Percentiles rank a stretch among this genome's conserved stretches.
Evolutionary conservation across 2,888 invertebrate genomes (phyloP).

Genomic region (Xestia rhomboidea): DNA sequence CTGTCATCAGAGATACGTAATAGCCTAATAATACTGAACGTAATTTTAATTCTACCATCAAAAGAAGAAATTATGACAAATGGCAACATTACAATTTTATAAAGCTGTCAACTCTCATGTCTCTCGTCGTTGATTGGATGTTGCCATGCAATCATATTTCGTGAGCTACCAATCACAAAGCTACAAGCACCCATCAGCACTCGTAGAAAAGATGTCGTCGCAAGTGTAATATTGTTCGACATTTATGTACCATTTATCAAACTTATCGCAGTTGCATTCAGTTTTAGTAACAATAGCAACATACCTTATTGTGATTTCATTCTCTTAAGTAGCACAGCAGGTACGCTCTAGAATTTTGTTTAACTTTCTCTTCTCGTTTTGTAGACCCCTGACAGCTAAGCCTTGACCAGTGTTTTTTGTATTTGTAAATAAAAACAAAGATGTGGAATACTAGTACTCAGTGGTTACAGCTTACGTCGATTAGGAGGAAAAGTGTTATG

Average conservation of each 20-base stretch:
- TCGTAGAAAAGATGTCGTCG: slow-evolving; percentile 87
- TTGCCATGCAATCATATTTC: slow-evolving; percentile 56
- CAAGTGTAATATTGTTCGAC: slow-evolving; percentile 73
- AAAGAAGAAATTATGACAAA: background rate
- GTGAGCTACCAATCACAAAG: slow-evolving; percentile 77
- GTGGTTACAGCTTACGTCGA: slow-evolving; percentile 58
- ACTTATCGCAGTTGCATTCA: slow-evolving; percentile 76
- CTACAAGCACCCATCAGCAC: slow-evolving; percentile 84
- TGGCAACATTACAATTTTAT: slow-evolving; percentile 59
- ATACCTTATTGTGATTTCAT: slow-evolving; percentile 53
- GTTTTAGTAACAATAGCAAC: slow-evolving; percentile 44
- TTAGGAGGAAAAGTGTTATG: slow-evolving; percentile 58
- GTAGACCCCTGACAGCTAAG: slow-evolving; percentile 80
- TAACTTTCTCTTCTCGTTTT: slow-evolving; percentile 78
- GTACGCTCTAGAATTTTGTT: slow-evolving; percentile 54
- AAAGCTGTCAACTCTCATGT: slow-evolving; percentile 58
- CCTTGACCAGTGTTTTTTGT: slow-evolving; percentile 81
- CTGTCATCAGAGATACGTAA: no score
- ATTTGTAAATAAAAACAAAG: slow-evolving; percentile 90
- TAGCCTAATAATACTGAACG: no score
- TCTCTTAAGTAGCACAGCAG: slow-evolving; percentile 71
- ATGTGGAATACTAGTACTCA: slow-evolving; percentile 51
- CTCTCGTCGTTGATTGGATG: slow-evolving; percentile 72
- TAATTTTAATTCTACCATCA: slow-evolving; percentile 47
- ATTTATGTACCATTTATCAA: slow-evolving; percentile 75